Base-by-base conservation (phyloP, 2,888 invertebrate genomes). In the Dolichopus griseipennis region DNA sequence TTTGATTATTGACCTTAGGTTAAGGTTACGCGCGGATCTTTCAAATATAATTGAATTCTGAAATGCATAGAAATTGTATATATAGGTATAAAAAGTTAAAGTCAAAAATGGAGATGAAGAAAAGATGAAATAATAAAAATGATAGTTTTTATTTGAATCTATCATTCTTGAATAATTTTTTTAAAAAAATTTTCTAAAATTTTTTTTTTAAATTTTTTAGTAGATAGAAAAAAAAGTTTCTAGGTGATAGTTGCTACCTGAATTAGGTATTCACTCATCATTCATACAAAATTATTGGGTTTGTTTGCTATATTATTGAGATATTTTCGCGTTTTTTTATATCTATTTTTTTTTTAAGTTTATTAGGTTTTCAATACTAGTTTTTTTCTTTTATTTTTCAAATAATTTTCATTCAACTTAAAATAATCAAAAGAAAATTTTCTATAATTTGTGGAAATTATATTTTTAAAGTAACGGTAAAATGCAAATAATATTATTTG, bases 241-340 rank as follows among this genome's bases (percentile, higher is more conserved):
- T 52, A 52, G 52, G 52, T n/a, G 52, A 52, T 52, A 52, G 15
- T n/a, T 52, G 52, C 52, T 52, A 52, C 52, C 52, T 52, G 52
- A 52, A 52, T 52, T 52, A 52, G 52, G 52, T 52, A 52, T 52
- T 52, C 52, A 52, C 52, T 15, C 15, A 52, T 52, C 52, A 41
- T 15, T 15, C 52, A 52, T 18, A 9, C 18, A 37, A 10, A 12
- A 37, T 37, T 37, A 37, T 27, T 27, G 27, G 27, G 27, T 27
- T 27, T 27, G 27, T 18, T 43, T 52, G 15, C 15, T 52, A 52
- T 43, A 15, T 41, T 52, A 52, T 52, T 52, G 18, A 18, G n/a
- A 52, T 52, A 15, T 52, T 52, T 52, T 6, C 52, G 52, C n/a
- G 52, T 52, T 52, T 52, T n/a, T 52, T 52, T 18, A 18, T n/a